Conservation (phyloP, 2,797 vertebrate species). For the Sebastes miniatus region DNA sequence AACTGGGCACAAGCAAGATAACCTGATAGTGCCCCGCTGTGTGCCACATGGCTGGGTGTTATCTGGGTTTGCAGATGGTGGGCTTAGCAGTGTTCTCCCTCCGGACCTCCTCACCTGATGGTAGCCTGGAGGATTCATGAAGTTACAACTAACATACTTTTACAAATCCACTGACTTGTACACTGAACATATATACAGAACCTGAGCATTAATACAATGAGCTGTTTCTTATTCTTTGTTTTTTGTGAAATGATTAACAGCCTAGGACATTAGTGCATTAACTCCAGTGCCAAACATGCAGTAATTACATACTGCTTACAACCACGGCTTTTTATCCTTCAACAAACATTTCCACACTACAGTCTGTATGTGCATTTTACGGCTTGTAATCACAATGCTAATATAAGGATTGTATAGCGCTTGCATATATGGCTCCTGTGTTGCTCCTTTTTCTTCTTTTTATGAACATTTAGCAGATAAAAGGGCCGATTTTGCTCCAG, state of each 20-base stretch:
- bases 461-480: background rate
- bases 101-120: constrained; percentile 50
- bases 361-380: background rate
- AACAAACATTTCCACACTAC: constrained; percentile 2
- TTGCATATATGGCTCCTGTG: background rate
- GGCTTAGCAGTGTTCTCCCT: constrained; percentile 54
- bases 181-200: background rate
- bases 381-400: background rate
- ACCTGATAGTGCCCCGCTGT: constrained; percentile 71
- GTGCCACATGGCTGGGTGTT: constrained; percentile 72
- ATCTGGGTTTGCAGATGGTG: constrained; percentile 75
- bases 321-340: background rate
- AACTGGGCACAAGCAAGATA: constrained; percentile 62
- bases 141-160: constrained; percentile 6
- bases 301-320: background rate
- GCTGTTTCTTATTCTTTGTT: background rate
- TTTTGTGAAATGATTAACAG: background rate
- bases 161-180: constrained; percentile 4
- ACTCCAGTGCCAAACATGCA: background rate
- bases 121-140: constrained; percentile 37
- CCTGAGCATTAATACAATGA: background rate
- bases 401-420: background rate
- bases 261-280: background rate
- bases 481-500: background rate
- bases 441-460: background rate